Evolutionary conservation across 2,888 invertebrate species (phyloP).

Genomic region (Caenorhabditis imperialis): DNA sequence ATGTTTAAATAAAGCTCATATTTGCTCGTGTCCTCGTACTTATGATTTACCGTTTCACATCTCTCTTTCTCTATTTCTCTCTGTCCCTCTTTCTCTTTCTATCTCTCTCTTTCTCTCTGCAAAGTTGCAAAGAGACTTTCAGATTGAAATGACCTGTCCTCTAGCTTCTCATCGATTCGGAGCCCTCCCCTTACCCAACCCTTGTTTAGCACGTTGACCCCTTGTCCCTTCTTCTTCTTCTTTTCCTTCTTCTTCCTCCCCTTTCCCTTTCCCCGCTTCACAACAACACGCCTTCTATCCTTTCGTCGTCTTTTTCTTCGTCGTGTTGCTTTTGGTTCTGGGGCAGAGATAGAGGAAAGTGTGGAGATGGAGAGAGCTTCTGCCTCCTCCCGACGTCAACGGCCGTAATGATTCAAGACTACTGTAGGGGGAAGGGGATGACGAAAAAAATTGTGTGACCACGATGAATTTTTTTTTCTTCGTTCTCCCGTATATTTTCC

Average conservation of each 20-base stretch:
- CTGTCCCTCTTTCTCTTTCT: too few relatives aligned
- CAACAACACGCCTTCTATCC: slow-evolving; percentile 41
- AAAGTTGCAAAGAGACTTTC: too few relatives aligned
- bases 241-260: slow-evolving; percentile 31
- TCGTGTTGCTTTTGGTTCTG: slow-evolving; percentile 42
- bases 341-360: not conserved
- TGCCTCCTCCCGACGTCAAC: not conserved
- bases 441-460: too few relatives aligned
- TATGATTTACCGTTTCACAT: too few relatives aligned
- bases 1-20: too few relatives aligned
- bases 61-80: too few relatives aligned
- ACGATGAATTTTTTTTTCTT: too few relatives aligned
- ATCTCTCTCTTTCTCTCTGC: too few relatives aligned
- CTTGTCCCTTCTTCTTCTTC: slow-evolving; percentile 38
- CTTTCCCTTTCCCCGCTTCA: slow-evolving; percentile 23
- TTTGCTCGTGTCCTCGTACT: too few relatives aligned
- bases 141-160: slow-evolving; percentile 48
- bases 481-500: too few relatives aligned
- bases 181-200: slow-evolving; percentile 35
- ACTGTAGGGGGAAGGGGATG: not conserved
- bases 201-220: slow-evolving; percentile 61
- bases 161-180: slow-evolving; percentile 51
- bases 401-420: not conserved
- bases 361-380: not conserved
- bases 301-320: slow-evolving; percentile 48